Evolutionary conservation across 2,797 vertebrate genomes (phyloP).

Genomic region (Clarias pachynema): DNA sequence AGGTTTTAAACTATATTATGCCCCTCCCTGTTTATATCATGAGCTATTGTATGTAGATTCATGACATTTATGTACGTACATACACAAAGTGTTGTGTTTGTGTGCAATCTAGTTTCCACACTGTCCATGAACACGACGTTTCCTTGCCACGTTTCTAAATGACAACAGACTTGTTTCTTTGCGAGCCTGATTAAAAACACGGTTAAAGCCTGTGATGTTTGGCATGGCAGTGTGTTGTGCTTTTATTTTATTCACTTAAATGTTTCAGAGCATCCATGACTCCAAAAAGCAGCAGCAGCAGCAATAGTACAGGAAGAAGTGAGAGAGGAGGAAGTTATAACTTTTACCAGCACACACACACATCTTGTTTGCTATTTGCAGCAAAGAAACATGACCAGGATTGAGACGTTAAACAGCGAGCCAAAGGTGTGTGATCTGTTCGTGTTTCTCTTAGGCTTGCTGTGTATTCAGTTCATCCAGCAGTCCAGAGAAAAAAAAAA

Average conservation of each 20-base stretch:
- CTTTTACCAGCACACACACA: constrained; percentile 22
- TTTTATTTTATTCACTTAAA: constrained; percentile 56
- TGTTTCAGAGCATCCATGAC: constrained; percentile 36
- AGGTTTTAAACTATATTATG: not conserved
- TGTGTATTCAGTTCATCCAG: constrained; percentile 26
- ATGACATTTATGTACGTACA: not conserved
- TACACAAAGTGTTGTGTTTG: not conserved
- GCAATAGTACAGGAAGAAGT: constrained; percentile 66
- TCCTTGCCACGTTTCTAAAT: not conserved
- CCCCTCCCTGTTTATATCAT: not conserved
- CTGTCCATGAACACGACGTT: no score
- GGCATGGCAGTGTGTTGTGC: constrained; percentile 58
- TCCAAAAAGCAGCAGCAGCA: constrained; percentile 74
- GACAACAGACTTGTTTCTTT: not conserved
- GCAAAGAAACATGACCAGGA: constrained; percentile 26
- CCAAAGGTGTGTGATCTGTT: constrained; percentile 1
- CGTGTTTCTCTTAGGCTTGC: constrained; percentile 16
- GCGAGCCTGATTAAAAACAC: not conserved
- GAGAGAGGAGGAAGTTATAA: constrained; percentile 23
- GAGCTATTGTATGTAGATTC: not conserved
- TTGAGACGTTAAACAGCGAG: constrained; percentile 23
- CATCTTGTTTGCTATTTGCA: constrained; percentile 12
- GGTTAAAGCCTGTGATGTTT: not conserved
- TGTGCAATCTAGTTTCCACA: not conserved
- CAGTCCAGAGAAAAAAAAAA: constrained; percentile 1